Base-by-base conservation (phyloP, 2,113 vertebrate species). In the Myrmophylax atrothorax region DNA sequence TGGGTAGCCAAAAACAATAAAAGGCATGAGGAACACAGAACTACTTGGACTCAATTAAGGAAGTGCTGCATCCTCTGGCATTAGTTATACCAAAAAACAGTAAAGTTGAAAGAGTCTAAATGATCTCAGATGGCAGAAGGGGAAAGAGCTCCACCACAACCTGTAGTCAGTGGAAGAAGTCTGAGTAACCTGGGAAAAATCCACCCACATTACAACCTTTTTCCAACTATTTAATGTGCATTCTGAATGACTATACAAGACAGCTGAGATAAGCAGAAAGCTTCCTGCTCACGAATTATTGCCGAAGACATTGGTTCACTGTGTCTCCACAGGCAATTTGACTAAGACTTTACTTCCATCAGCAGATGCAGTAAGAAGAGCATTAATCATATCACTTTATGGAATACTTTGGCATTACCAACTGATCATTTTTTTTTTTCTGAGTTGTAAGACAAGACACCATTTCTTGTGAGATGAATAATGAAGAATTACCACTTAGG, bases 181-280 rank as follows among this genome's bases (percentile, higher is more conserved):
- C 62, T 88, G 77, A 75, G 37, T 70, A 66, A 77, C 72, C 91
- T 62, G 47, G n/a, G 59, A 81, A 87, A 95, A 89, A 89, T 87
- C 40, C 55, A 87, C 53, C 62, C 81, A 93, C 79, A 44, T 68
- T 72, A 67, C 22, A 80, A 90, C 37, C 25, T 89, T 74, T 93
- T 93, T 92, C 92, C 92, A 93, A 17, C 75, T 94, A 86, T 84
- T 96, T 78, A 93, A 95, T 84, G 75, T 90, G 63, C 70, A 72
- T 85, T 93, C 50, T 93, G 70, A 97, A 89, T 90, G 67, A 97
- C 76, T 81, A 38, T n/a, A 90, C 1, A 33, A 84, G 47, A 77
- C 52, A 95, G 68, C 90, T 96, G 96, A 97, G 74, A 97, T 69
- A 96, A 96, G 96, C 88, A 97, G 80, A 97, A 97, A 95, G 62